Conservation (phyloP, 2,797 vertebrate genomes). For the Tachyglossus aculeatus region DNA sequence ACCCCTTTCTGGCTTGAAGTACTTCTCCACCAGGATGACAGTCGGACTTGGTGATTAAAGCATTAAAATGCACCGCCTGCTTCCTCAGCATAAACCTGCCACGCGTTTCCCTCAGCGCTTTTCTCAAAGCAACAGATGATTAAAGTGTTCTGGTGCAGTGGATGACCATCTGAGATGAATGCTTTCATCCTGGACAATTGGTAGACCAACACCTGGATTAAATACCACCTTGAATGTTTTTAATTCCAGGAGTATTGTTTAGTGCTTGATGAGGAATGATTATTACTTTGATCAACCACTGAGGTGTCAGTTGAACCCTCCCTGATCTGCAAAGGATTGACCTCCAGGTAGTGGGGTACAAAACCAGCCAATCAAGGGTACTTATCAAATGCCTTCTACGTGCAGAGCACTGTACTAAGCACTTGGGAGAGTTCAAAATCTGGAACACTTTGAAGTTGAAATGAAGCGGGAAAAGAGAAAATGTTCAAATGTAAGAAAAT, state of each 20-base stretch:
- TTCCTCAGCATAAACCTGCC: not conserved
- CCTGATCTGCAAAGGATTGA: slow-evolving; percentile 15
- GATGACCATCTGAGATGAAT: slow-evolving; percentile 44
- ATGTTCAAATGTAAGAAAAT: too few relatives aligned
- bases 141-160: not conserved
- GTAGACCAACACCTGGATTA: slow-evolving; percentile 8
- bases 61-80: slow-evolving; percentile 25
- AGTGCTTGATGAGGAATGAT: slow-evolving; percentile 37
- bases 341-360: not conserved
- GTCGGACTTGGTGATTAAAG: slow-evolving; percentile 20
- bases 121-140: not conserved
- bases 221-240: slow-evolving; percentile 2
- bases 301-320: not conserved
- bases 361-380: too few relatives aligned
- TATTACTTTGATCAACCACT: slow-evolving; percentile 2
- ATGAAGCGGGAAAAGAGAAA: not conserved
- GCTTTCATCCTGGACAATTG: slow-evolving; percentile 56
- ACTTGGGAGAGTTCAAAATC: not conserved
- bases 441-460: slow-evolving; percentile 6
- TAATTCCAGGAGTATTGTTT: slow-evolving; percentile 17
- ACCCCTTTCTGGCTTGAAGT: not conserved
- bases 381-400: too few relatives aligned
- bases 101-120: not conserved
- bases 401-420: not conserved
- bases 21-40: slow-evolving; percentile 38